phyloP scores from a whole-genome alignment of 1,140 invertebrate genomes.

The Cepaea nemoralis region DNA sequence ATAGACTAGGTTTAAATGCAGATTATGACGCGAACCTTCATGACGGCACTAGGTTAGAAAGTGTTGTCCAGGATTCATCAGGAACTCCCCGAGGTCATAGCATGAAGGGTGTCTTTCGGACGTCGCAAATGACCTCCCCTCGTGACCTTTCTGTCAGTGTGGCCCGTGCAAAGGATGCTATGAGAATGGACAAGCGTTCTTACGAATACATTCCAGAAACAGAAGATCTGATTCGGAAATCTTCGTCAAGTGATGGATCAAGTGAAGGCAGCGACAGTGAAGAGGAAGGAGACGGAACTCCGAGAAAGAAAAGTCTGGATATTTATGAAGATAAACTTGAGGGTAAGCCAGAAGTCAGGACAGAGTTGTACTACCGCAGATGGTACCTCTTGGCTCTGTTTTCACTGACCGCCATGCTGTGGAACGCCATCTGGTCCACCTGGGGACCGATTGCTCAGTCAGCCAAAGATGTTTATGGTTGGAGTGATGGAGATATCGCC shows the following conservation, averaged over 20 bases:
- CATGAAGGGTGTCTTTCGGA: neutral
- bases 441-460: constrained; percentile 74
- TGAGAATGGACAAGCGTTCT: neutral
- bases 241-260: neutral
- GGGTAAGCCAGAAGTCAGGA: neutral
- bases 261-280: neutral
- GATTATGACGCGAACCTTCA: neutral
- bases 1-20: neutral
- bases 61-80: neutral
- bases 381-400: constrained; percentile 57
- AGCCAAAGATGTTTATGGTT: constrained; percentile 71
- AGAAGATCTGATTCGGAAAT: neutral
- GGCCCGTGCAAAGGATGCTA: neutral
- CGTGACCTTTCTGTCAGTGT: neutral
- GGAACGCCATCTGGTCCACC: constrained; percentile 72
- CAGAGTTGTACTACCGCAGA: constrained; percentile 45
- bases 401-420: constrained; percentile 45
- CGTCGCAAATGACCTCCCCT: neutral
- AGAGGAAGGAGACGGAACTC: neutral
- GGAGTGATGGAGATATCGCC: constrained; percentile 71
- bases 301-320: neutral
- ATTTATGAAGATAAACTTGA: neutral
- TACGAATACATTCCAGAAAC: neutral
- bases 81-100: neutral
- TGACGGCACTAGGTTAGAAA: neutral